Conservation (phyloP, 2,113 vertebrate species). For the Chaenocephalus aceratus region DNA sequence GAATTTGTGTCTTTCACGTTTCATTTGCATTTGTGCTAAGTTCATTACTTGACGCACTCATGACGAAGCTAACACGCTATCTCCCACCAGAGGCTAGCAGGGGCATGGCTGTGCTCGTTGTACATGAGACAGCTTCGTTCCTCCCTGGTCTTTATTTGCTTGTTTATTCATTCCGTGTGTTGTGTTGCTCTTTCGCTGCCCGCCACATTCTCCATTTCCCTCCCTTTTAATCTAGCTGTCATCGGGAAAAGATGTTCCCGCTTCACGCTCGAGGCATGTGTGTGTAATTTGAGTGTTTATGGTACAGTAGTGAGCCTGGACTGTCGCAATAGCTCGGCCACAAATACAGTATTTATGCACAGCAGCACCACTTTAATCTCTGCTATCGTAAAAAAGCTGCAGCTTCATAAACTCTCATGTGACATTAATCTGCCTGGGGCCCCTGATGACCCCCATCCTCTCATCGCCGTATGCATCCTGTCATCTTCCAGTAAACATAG, state of each 20-base stretch:
- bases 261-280: slow-evolving; percentile 21
- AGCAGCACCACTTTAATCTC: not conserved
- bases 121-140: slow-evolving; percentile 30
- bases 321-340: slow-evolving; percentile 21
- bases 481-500: slow-evolving; percentile 18
- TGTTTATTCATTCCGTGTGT: slow-evolving; percentile 53
- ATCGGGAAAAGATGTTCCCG: slow-evolving; percentile 9
- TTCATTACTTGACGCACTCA: slow-evolving; percentile 29
- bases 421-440: slow-evolving; percentile 21
- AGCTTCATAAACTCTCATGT: slow-evolving; percentile 8
- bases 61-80: slow-evolving; percentile 21
- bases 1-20: slow-evolving; percentile 27
- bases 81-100: slow-evolving; percentile 29
- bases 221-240: slow-evolving; percentile 55
- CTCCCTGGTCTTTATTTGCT: slow-evolving; percentile 33
- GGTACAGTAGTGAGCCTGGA: slow-evolving; percentile 4
- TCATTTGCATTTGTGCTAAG: slow-evolving; percentile 36
- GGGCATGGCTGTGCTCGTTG: not conserved
- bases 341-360: slow-evolving; percentile 23
- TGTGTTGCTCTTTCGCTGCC: slow-evolving; percentile 46
- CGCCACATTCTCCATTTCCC: slow-evolving; percentile 38
- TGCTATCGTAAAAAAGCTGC: slow-evolving; percentile 3
- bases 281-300: slow-evolving; percentile 26
- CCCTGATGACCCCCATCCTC: not conserved
- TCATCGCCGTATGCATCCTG: not conserved